Percentiles rank a stretch among this genome's conserved stretches.
Evolutionary conservation across 2,797 vertebrate species (phyloP).

Genomic region (Enteromius thamalakanensis): DNA sequence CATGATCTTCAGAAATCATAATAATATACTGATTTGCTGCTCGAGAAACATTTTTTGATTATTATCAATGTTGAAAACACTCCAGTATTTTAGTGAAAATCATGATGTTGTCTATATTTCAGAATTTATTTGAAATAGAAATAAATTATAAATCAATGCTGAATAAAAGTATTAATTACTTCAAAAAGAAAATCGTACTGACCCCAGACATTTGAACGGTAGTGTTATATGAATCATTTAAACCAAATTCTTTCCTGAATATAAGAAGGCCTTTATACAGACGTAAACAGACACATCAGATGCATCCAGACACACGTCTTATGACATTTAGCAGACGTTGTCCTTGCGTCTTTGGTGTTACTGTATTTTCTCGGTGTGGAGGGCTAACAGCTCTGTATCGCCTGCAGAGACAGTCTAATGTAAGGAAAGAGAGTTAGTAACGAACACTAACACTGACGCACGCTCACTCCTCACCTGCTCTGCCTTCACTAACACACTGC

Average conservation of each 20-base stretch:
- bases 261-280: not conserved
- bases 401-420: no score
- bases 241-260: not conserved
- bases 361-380: not conserved
- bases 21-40: not conserved
- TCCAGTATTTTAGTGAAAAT: not conserved
- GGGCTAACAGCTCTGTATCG: not conserved
- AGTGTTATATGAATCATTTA: not conserved
- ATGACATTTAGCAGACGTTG: not conserved
- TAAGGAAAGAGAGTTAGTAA: no score
- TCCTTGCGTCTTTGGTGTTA: not conserved
- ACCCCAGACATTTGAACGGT: not conserved
- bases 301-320: not conserved
- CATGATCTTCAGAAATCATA: not conserved
- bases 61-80: not conserved
- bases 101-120: not conserved
- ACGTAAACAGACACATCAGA: not conserved
- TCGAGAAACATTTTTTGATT: not conserved
- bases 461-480: not conserved
- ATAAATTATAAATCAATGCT: not conserved
- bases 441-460: slow-evolving; percentile 6
- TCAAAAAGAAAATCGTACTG: no score
- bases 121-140: not conserved
- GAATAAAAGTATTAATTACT: not conserved
- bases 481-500: not conserved